Evolutionary conservation across 2,888 invertebrate species (phyloP).

Genomic region (Ypsolopha scabrella): DNA sequence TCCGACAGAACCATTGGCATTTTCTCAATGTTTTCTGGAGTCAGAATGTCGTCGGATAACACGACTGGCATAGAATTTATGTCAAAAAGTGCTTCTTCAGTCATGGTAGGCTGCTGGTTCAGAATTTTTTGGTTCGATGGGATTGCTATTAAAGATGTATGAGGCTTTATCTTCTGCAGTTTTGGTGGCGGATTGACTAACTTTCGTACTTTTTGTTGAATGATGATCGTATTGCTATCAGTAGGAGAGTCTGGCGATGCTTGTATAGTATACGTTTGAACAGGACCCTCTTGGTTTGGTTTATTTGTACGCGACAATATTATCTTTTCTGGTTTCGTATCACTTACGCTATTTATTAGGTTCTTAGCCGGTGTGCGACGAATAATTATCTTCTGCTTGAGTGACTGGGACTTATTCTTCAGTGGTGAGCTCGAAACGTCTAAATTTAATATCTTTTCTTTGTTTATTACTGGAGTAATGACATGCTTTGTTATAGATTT

Average conservation of each 20-base stretch:
- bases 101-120: constrained; percentile 4
- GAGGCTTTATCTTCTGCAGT: constrained; percentile 19
- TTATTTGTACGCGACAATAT: constrained; percentile 46
- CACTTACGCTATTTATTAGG: constrained; percentile 40
- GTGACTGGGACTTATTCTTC: constrained; percentile 35
- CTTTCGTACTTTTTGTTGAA: constrained; percentile 52
- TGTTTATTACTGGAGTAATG: constrained; percentile 27
- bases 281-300: constrained; percentile 36
- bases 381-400: constrained; percentile 60
- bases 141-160: constrained; percentile 35
- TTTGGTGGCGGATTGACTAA: constrained; percentile 13
- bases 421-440: constrained; percentile 47
- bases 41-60: constrained; percentile 76
- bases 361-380: constrained; percentile 46
- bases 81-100: constrained; percentile 71
- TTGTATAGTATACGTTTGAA: constrained; percentile 59
- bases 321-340: constrained; percentile 50
- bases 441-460: constrained; percentile 60
- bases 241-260: constrained; percentile 37
- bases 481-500: constrained; percentile 40
- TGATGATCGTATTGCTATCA: constrained; percentile 46
- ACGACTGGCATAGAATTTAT: constrained; percentile 84
- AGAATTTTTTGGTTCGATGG: constrained; percentile 27
- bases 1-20: constrained; percentile 74
- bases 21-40: constrained; percentile 76